Evolutionary conservation across 2,113 vertebrate species (phyloP), one percentile per base, ranked within the genome.

Genomic region (Xenotilapia leptura): DNA sequence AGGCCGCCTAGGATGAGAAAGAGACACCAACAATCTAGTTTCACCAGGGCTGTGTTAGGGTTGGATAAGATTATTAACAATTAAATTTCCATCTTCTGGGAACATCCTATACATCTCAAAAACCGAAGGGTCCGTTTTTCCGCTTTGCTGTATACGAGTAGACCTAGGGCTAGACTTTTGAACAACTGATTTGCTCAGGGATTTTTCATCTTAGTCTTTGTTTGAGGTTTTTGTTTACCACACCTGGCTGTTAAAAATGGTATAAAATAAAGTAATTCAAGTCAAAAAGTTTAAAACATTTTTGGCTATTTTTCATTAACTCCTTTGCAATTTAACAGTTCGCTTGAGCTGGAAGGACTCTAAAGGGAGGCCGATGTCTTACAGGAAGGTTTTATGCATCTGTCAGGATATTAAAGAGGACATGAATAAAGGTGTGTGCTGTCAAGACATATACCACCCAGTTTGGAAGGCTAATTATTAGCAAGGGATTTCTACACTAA

Each of bases 1-100:
- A 94, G 36, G 98, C 97, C 49, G 98, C 99, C 99, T 99, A 77
- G 19, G 88, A 91, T 13, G 2, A 51, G 17, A 54, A 77, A 77
- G 15, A 77, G 45, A 42, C 38, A 82, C 14, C 45, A 77, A 81
- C 4, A 36, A 23, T 53, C 36, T n/a, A 19, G 14, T 28, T 77
- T 47, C 51, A 65, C 51, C 6, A 38, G 6, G 15, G 53, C 21
- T 56, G 6, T 3, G 3, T 68, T 68, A 13, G 11, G 33, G 40
- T 73, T 73, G 38, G 13, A 73, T 45, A 73, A 73, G 7, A 7
- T 9, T 9, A 26, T 17, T 45, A 73, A 73, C 21, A 73, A 26
- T 73, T 73, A 26, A 4, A 45, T 45, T 17, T 42, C 36, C 5
- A 73, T 73, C 38, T 42, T 73, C 38, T 45, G 65, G 0, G 38